Evolutionary conservation across 1,140 invertebrate genomes (phyloP).

Genomic region (Drosophila mayri): DNA sequence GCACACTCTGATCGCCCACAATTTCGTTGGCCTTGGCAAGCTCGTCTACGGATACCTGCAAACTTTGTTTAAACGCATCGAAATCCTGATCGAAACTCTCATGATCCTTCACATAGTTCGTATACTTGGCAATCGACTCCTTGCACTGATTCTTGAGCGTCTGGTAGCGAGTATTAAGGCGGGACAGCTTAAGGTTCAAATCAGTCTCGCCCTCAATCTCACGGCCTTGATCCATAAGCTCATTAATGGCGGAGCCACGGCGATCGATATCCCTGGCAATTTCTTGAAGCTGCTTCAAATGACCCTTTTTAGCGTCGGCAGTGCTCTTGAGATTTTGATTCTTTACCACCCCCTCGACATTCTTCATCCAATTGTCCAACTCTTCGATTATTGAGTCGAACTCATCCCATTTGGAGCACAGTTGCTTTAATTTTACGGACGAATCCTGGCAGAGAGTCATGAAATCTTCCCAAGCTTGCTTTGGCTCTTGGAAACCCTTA

Average conservation of each 20-base stretch:
- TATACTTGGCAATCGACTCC: constrained; percentile 92
- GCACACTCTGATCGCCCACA: constrained; percentile 93
- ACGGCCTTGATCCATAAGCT: constrained; percentile 89
- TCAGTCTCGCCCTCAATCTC: constrained; percentile 91
- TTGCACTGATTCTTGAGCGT: constrained; percentile 93
- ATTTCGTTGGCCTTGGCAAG: constrained; percentile 93
- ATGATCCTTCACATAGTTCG: constrained; percentile 94
- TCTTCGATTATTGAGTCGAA: constrained; percentile 91
- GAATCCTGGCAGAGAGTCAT: constrained; percentile 89
- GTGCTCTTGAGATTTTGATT: constrained; percentile 96
- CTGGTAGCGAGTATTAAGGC: constrained; percentile 93
- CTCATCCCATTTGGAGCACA: constrained; percentile 91
- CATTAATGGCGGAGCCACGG: constrained; percentile 90
- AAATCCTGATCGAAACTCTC: constrained; percentile 92
- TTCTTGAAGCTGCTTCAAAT: constrained; percentile 92
- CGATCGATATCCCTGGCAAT: constrained; percentile 90
- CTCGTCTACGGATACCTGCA: constrained; percentile 89
- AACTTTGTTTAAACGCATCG: constrained; percentile 90
- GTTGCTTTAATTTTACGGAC: constrained; percentile 89
- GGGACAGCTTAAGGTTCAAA: constrained; percentile 90
- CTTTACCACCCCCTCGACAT: constrained; percentile 93
- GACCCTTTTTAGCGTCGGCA: constrained; percentile 91
- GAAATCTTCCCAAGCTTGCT: constrained; percentile 91
- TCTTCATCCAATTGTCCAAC: constrained; percentile 93
- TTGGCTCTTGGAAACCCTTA: constrained; percentile 91